A percentile compares a stretch with the other conserved stretches of the same genome.
phyloP scores from a whole-genome alignment of 2,888 invertebrate species.

The Cerastoderma edule region DNA sequence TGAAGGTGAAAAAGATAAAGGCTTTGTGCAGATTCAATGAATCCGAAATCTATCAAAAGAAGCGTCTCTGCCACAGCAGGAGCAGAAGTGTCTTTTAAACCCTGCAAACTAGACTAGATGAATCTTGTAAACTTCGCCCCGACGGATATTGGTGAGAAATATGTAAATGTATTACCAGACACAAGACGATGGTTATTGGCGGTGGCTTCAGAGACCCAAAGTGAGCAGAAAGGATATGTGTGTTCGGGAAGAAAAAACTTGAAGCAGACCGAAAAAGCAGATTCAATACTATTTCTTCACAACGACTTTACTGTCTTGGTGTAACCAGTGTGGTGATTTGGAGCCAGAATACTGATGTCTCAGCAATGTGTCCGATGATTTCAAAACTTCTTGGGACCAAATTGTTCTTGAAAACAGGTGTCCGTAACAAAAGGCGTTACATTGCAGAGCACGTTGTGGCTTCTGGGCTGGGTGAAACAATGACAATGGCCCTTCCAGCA shows the following conservation, averaged over 20 bases:
- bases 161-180: not conserved
- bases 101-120: slow-evolving; percentile 1
- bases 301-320: not conserved
- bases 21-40: slow-evolving; percentile 9
- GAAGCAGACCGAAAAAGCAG: slow-evolving; percentile 17
- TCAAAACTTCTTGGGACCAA: not conserved
- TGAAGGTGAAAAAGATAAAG: not conserved
- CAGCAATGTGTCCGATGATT: not conserved
- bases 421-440: not conserved
- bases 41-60: slow-evolving; percentile 14
- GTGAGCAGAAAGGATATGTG: not conserved
- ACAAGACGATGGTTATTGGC: slow-evolving; percentile 14
- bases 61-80: not conserved
- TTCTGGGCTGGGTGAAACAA: not conserved
- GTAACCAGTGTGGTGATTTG: not conserved
- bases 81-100: not conserved
- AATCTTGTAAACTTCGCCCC: slow-evolving; percentile 9
- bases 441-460: not conserved
- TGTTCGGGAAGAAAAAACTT: slow-evolving; percentile 6
- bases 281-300: not conserved
- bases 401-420: not conserved
- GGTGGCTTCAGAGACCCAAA: slow-evolving; percentile 14
- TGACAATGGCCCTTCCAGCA: not conserved
- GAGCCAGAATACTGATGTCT: not conserved
- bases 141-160: slow-evolving; percentile 1